These are phyloP conservation scores for Neomonachus schauinslandi DNA, from an alignment of 2,113 vertebrate species.

Conservation along the genomic window DNA sequence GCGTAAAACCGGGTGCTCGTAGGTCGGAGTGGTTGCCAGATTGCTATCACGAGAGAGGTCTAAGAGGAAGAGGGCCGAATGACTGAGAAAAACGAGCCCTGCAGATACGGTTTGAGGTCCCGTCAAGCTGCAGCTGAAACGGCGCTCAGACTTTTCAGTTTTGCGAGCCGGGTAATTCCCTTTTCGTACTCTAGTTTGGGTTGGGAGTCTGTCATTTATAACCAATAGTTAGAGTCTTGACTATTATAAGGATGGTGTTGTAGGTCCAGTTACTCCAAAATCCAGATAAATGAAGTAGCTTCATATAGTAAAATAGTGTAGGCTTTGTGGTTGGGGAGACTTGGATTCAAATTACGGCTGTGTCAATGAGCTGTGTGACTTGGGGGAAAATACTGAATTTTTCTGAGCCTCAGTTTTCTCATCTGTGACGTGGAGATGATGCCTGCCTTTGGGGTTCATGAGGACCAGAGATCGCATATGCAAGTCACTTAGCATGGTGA, in stretches of 20 bases:
- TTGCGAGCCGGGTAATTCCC: background rate
- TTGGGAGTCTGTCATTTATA: background rate
- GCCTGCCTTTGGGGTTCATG: background rate
- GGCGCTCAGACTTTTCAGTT: background rate
- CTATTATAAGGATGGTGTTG: background rate
- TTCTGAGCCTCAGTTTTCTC: background rate
- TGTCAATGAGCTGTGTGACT: background rate
- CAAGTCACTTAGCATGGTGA: background rate
- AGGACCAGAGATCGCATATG: background rate
- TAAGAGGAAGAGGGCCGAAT: background rate
- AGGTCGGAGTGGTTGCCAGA: background rate
- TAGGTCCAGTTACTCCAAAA: background rate
- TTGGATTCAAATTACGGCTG: background rate
- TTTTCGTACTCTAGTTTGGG: background rate
- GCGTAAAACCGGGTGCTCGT: fast-evolving
- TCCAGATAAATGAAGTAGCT: background rate
- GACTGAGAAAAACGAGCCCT: background rate
- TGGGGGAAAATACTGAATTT: background rate
- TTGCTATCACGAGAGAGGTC: background rate
- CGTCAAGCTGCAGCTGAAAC: background rate
- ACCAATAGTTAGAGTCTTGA: background rate
- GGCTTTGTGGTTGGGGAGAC: background rate
- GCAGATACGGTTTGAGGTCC: background rate
- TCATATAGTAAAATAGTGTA: background rate
- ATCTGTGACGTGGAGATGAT: background rate